phyloP scores from a whole-genome alignment of 2,113 vertebrate species.

The Ptilorrhoa leucosticta region DNA sequence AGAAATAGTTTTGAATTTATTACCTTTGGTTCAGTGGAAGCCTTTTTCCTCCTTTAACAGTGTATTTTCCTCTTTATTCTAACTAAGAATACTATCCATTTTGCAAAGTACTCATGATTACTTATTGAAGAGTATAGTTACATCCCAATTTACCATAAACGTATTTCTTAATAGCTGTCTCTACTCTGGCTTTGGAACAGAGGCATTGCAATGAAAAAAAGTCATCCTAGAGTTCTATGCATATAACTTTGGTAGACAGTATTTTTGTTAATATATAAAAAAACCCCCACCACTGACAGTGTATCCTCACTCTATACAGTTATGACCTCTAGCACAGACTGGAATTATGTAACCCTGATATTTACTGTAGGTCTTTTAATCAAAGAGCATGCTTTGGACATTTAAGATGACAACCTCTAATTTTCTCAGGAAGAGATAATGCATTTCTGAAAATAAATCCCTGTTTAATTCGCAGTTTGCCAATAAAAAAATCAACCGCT shows the following conservation, averaged over 20 bases:
- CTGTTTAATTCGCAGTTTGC: background rate
- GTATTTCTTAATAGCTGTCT: background rate
- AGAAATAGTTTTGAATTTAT: background rate
- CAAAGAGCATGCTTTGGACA: background rate
- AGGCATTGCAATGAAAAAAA: background rate
- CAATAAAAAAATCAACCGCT: background rate
- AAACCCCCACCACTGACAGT: background rate
- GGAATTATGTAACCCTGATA: background rate
- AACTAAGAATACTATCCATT: background rate
- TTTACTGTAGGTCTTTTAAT: background rate
- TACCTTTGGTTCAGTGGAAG: background rate
- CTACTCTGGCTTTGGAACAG: background rate
- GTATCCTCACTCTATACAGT: background rate
- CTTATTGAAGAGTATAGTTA: background rate
- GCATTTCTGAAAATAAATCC: background rate
- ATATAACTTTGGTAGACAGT: background rate
- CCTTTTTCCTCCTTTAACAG: background rate
- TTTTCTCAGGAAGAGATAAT: background rate
- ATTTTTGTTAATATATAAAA: background rate
- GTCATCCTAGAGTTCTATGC: background rate
- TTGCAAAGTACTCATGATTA: background rate
- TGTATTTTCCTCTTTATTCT: background rate
- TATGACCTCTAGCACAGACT: background rate
- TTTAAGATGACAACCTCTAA: constrained; percentile 8
- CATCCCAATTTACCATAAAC: background rate